A percentile compares a stretch with the other conserved stretches of the same genome.
Conservation (phyloP, 2,113 vertebrate genomes). For the Sphaerodactylus townsendi region DNA sequence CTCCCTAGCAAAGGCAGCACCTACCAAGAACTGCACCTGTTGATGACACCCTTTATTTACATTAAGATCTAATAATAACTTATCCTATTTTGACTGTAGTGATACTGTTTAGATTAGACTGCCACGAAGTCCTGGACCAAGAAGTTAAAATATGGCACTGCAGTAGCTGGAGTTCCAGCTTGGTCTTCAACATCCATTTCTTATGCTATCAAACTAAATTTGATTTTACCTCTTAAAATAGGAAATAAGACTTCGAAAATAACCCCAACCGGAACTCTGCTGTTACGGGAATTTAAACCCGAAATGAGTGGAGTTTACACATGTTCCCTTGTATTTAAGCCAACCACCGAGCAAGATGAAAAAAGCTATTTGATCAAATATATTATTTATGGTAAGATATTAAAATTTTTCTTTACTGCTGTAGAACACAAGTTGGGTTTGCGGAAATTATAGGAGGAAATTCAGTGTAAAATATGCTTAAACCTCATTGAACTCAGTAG, state of each 20-base stretch:
- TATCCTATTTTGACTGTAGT: background rate
- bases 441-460: constrained; percentile 18
- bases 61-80: background rate
- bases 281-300: constrained; percentile 60
- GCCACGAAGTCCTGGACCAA: too few relatives aligned
- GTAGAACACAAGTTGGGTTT: background rate
- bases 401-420: constrained; percentile 1
- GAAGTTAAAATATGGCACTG: background rate
- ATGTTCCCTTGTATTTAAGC: constrained; percentile 63
- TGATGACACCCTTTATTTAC: background rate
- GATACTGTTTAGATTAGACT: background rate
- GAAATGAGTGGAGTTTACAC: constrained; percentile 54
- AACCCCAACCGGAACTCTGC: constrained; percentile 65
- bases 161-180: background rate
- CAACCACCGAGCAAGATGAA: constrained; percentile 38
- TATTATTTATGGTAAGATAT: constrained; percentile 57
- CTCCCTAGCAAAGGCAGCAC: too few relatives aligned
- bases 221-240: constrained; percentile 32
- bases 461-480: background rate
- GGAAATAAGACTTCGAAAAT: constrained; percentile 59
- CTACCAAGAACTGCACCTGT: too few relatives aligned
- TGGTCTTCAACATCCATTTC: background rate
- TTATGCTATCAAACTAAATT: background rate
- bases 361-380: constrained; percentile 60
- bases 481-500: background rate